Base-by-base conservation (phyloP, 2,888 invertebrate genomes). In the Seira sanloemensis region DNA sequence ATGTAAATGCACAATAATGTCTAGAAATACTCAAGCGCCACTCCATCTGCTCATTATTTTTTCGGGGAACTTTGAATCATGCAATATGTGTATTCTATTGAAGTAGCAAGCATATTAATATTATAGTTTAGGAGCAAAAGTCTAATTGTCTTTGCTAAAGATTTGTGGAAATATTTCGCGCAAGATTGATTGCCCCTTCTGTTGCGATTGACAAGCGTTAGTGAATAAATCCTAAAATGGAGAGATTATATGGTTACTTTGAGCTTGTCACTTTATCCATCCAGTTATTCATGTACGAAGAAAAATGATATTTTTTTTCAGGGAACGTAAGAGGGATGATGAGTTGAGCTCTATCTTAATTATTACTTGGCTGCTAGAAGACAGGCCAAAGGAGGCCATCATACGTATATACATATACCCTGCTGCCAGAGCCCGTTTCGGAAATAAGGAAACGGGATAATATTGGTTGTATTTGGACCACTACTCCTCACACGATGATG, bases 291-390 rank as follows among this genome's bases (percentile, higher is more conserved):
- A 37, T 37, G 12, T 12, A 37, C 7, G n/a, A 18, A 18, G 58
- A 58, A n/a, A 58, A 58, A 58, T 9, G n/a, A 58, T 58, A n/a
- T 58, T 58, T 4, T 58, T 58, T 18, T 58, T 58, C 9, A n/a
- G 58, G 4, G 18, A n/a, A 58, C 5, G 58, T n/a, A 18, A 18
- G 5, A 58, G n/a, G 58, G n/a, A 58, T 58, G 58, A 58, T 58
- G n/a, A 58, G 58, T 58, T 58, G 58, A 58, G 58, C 58, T 58
- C 58, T n/a, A 58, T 58, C 58, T 58, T 58, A 58, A 58, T 58
- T 58, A 58, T 58, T 7, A 58, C 12, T 58, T 9, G 58, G 58
- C 18, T 58, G 58, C n/a, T 58, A 9, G 7, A 58, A 58, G 58
- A 58, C 37, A 12, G 37, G 37, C 37, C 18, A 58, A 58, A 58